Evolutionary conservation across 2,888 invertebrate species (phyloP), one percentile per base, ranked within the genome.

Genomic region (Lycia hirtaria): DNA sequence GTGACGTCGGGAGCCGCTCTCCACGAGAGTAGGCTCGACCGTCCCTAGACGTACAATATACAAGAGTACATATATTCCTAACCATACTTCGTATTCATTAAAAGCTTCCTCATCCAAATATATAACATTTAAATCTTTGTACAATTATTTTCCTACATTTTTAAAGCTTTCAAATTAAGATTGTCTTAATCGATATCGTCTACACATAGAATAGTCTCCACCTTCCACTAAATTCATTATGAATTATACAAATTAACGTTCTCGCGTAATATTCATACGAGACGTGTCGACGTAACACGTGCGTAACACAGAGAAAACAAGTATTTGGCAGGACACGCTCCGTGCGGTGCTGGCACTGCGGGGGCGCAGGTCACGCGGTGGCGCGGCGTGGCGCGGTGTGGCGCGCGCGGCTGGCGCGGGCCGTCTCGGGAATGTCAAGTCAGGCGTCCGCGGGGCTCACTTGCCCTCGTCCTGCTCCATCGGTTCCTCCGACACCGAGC

Each of bases 401-500:
- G 33, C 19, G 37, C 15, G 12, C 14, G 51, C 33, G 43, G 56
- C 32, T 33, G 44, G 19, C 22, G 40, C n/a, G 38, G 50, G 52
- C 19, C 51, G 10, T 33, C 2, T 14, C n/a, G 44, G 15, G 45
- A 43, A 28, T 43, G 43, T 43, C 38, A 50, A 32, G 35, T 30
- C 19, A 35, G 57, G 54, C 54, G 54, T 45, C 51, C 59, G 55
- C 51, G 48, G 30, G 62, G 69, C 84, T 94, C 94, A 96, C 93
- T 95, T 95, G 78, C 93, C 94, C 83, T 96, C 96, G 88, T 96
- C 96, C 88, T 96, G 96, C 83, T 96, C 96, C 96, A 96, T 96
- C 48, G 96, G 96, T 88, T 96, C 96, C 77, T 95, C 95, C 59
- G 95, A 94, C 80, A 93, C 94, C 81, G 95, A 94, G 71, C 94